Base-by-base conservation (phyloP, 1,140 invertebrate genomes). In the Acromyrmex heyeri region DNA sequence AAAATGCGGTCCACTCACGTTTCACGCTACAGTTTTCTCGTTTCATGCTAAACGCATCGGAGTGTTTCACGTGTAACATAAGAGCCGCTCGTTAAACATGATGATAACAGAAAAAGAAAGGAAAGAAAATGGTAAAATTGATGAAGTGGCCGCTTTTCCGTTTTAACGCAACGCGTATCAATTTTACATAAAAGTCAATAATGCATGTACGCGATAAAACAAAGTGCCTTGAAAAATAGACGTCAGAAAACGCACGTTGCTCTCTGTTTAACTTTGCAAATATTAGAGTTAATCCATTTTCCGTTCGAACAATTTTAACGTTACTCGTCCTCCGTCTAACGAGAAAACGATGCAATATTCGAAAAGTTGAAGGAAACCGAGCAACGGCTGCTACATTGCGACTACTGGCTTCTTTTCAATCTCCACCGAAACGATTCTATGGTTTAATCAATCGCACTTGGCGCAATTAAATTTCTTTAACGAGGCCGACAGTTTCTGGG, bases 401-500 rank as follows among this genome's bases (percentile, higher is more conserved):
- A 21, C 21, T 21, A 44, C n/a, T 18, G 34, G 44, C n/a, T 85
- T 55, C 78, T 85, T 79, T 87, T 90, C 89, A 87, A 90, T 90
- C 70, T 79, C 30, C 79, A 65, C 69, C 79, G 86, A 86, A 86
- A 14, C 59, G 79, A 81, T 61, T 73, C 14, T 2, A 50, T n/a
- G 75, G 55, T 61, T 90, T 76, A 78, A 91, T 91, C 90, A 81
- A 88, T 91, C 89, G 89, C 81, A 90, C 89, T 91, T 83, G 89
- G 59, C n/a, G 65, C 89, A 88, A 91, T 91, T 88, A 90, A 91
- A 91, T 91, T 90, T 76, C 89, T 79, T 91, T 90, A 91, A 91
- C 87, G 89, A 91, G 89, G 57, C 44, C 53, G 44, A 27, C 75
- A 88, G 50, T 83, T 83, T 27, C 48, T 69, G 59, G 27, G 57